Base-by-base conservation (phyloP, 2,113 vertebrate species). In the Pollimyrus isidori region DNA sequence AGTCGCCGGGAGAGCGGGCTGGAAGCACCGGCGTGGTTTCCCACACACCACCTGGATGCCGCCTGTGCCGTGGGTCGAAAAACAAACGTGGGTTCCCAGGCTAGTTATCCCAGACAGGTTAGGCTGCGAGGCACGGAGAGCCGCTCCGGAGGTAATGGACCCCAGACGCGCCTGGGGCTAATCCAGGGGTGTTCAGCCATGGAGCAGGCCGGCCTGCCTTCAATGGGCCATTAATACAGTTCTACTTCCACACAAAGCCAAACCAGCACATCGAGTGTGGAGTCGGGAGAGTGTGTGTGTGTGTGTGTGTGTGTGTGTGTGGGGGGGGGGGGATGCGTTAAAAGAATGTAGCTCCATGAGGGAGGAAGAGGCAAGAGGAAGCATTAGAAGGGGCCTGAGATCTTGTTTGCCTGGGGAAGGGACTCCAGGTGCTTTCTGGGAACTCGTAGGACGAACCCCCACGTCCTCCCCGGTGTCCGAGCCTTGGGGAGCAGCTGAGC, bases 221-320 rank as follows among this genome's bases (percentile, higher is more conserved):
- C 92, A 95, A 95, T 89, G 94, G 91, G 91, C 94, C 94, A 94
- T 95, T 96, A 96, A 94, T 94, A 94, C 88, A 0, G 11, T 1
- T 91, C 92, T 92, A 91, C 90, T 93, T 92, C 88, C 88, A 89
- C 88, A 91, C 89, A 91, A 92, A 91, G 92, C 91, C 89, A 23
- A 90, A 90, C 89, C 65, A 88, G 90, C 83, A 89, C 88, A 91
- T 90, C 69, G 90, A 88, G 88, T 92, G 88, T 89, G 87, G 42
- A 23, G 42, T 48, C 23, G 82, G 42, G 45, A 3, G 62, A 26
- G 62, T 65, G 62, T 45, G 35, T 35, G 35, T 35, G 35, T 35
- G 35, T 35, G 35, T 35, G 35, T 35, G 35, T 35, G 35, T 35
- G 35, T 35, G 35, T 35, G 35, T 35, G 35, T 35, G 35, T 35